phyloP scores from a whole-genome alignment of 1,140 invertebrate genomes.

The Campodea augens region DNA sequence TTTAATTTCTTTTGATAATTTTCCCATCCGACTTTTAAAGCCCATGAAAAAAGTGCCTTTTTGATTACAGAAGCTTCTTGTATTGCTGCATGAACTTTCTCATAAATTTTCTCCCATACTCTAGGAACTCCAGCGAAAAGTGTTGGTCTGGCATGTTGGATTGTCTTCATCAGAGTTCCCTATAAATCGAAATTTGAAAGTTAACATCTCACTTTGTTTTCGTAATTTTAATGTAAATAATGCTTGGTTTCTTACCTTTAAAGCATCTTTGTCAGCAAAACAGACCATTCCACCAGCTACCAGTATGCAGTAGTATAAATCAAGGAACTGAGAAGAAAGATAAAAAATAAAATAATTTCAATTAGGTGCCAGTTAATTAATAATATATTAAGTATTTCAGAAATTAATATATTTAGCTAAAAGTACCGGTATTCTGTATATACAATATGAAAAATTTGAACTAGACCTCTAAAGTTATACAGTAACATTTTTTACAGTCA shows the following conservation, averaged over 20 bases:
- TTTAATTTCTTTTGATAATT: not conserved
- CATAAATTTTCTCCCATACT: not conserved
- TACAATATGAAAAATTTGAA: too few species aligned
- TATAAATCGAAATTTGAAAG: too few species aligned
- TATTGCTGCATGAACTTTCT: not conserved
- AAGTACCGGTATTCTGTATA: too few species aligned
- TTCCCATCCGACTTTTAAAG: not conserved
- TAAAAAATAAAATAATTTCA: too few species aligned
- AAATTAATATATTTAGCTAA: too few species aligned
- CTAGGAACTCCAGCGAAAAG: not conserved
- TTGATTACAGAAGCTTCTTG: not conserved
- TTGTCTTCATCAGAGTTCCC: not conserved
- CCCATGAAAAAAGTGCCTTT: not conserved
- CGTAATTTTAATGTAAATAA: too few species aligned
- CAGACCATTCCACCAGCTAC: conserved; percentile 41
- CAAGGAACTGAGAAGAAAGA: too few species aligned
- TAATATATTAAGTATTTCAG: too few species aligned
- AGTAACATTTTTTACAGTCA: too few species aligned
- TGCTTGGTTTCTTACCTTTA: conserved; percentile 38
- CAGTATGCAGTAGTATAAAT: conserved; percentile 55
- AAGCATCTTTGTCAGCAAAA: conserved; percentile 66
- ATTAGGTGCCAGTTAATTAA: too few species aligned
- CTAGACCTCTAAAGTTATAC: too few species aligned
- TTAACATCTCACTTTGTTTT: too few species aligned
- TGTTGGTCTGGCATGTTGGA: not conserved